Evolutionary conservation across 2,888 invertebrate species (phyloP), one percentile per base, ranked within the genome.

Genomic region (Dexiosoma caninum): DNA sequence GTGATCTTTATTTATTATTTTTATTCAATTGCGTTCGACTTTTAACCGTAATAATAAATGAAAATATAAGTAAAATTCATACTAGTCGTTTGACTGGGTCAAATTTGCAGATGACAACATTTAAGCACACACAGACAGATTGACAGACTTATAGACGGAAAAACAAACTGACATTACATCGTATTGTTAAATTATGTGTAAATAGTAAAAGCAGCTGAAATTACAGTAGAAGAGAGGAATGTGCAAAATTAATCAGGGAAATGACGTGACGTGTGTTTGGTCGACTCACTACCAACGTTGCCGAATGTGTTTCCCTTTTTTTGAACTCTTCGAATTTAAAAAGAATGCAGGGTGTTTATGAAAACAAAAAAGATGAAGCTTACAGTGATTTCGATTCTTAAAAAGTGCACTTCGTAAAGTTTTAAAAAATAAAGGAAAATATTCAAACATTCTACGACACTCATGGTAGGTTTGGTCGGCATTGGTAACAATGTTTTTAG

Each of bases 81-180:
- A 76, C 71, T 71, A 77, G 67, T 74, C 72, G 53, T 72, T 64
- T 81, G 77, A 77, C 60, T 77, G 64, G 81, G 72, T 81, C 77
- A 78, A 55, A 37, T 55, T 37, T 55, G 55, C 37, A 62, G 69
- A 62, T 49, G 70, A 51, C 53, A 75, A 67, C 30, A 69, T 53
- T 44, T 57, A 32, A 14, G 30, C 40, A 55, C 46, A 30, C 55
- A 80, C 42, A n/a, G n/a, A n/a, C n/a, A n/a, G n/a, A 32, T 21
- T 30, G 14, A 0, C 66, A 30, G 19, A 44, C 23, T 19, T 16
- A 21, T 46, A 51, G 21, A 27, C 42, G 55, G 30, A 66, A 32
- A 62, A 55, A 57, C 44, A 42, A 62, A 42, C 9, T 71, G 59
- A 66, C 64, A 66, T 30, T 21, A 27, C 44, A 55, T 59, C 37